These are phyloP conservation scores for Phthorimaea operculella DNA, from an alignment of 1,140 invertebrate species.

Conservation along the genomic window DNA sequence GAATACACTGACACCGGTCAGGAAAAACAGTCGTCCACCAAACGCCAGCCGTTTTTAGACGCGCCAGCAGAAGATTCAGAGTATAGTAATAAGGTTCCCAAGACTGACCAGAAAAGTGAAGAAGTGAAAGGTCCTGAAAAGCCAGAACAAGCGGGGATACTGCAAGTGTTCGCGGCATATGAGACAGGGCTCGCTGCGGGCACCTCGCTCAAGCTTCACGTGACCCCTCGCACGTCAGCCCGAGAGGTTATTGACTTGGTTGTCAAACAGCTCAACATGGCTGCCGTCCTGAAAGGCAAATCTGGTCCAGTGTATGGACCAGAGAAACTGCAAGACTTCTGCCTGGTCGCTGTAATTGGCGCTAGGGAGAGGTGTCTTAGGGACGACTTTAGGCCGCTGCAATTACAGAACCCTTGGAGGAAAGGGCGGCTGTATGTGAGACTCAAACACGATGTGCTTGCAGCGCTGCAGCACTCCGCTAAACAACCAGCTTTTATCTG, in stretches of 20 bases:
- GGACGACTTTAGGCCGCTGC: constrained; percentile 92
- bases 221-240: constrained; percentile 89
- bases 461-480: constrained; percentile 86
- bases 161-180: constrained; percentile 94
- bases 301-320: constrained; percentile 86
- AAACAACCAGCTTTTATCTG: constrained; percentile 75
- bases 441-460: constrained; percentile 87
- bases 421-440: constrained; percentile 92
- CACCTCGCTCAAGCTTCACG: constrained; percentile 92
- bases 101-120: constrained; percentile 49
- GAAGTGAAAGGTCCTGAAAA: constrained; percentile 28
- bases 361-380: constrained; percentile 90
- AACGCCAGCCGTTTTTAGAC: constrained; percentile 47
- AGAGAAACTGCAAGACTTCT: constrained; percentile 86
- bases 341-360: constrained; percentile 93
- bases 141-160: constrained; percentile 45
- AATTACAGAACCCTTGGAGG: constrained; percentile 95
- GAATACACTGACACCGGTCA: constrained; percentile 58
- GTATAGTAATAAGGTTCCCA: constrained; percentile 57
- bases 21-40: constrained; percentile 44
- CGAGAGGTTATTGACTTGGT: constrained; percentile 94
- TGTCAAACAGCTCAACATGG: constrained; percentile 94
- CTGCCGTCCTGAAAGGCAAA: constrained; percentile 86
- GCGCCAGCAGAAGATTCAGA: constrained; percentile 44
- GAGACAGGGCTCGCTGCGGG: constrained; percentile 92